These are phyloP conservation scores for Silurus meridionalis DNA, from an alignment of 2,113 vertebrate species.

Conservation along the genomic window DNA sequence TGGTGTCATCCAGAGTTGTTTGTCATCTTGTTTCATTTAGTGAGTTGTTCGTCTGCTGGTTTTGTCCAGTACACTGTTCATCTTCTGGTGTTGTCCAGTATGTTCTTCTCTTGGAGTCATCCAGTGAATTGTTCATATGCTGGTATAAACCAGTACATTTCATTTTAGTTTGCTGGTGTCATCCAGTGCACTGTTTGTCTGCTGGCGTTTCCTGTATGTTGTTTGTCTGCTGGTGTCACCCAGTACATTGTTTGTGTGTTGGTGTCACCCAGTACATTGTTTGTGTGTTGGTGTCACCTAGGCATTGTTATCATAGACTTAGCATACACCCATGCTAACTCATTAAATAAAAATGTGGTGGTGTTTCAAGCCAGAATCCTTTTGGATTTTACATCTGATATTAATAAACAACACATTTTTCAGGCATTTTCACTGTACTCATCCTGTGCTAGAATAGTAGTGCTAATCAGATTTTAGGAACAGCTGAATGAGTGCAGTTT, in stretches of 20 bases:
- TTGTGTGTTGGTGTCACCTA: not conserved
- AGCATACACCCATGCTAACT: not conserved
- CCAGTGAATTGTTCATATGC: not conserved
- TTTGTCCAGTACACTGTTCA: not conserved
- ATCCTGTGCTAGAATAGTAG: conserved; percentile 34
- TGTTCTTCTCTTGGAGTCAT: not conserved
- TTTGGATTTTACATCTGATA: not conserved
- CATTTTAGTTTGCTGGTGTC: not conserved
- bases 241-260: not conserved
- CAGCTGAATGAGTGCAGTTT: conserved; percentile 67
- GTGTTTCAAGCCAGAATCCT: not conserved
- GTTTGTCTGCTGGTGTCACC: not conserved
- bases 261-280: not conserved
- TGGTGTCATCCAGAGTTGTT: not conserved
- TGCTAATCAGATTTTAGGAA: conserved; percentile 68
- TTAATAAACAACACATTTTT: not conserved
- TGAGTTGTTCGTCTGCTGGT: not conserved
- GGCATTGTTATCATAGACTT: not conserved
- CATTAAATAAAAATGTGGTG: not conserved
- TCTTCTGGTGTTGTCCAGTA: not conserved
- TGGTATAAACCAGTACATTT: not conserved
- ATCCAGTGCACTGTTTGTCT: not conserved
- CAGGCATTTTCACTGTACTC: not conserved
- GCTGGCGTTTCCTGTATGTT: not conserved
- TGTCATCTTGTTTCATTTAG: not conserved